phyloP scores from a whole-genome alignment of 1,140 invertebrate species.

The Asobara japonica region DNA sequence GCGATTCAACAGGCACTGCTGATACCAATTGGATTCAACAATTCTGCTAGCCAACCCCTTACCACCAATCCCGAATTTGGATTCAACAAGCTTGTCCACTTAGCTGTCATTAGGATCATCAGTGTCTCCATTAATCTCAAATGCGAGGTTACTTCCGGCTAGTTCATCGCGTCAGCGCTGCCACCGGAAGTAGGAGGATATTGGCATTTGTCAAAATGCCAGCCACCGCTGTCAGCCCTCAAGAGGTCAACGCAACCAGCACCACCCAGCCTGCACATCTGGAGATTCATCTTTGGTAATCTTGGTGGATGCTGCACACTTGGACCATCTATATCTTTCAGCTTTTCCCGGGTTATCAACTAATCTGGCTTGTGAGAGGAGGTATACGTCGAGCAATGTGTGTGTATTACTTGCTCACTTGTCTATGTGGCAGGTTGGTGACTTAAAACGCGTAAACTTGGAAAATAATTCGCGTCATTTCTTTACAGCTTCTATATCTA shows the following conservation, averaged over 20 bases:
- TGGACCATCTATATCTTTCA: constrained; percentile 37
- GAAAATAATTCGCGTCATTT: constrained; percentile 10
- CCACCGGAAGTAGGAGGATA: background rate
- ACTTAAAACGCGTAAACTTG: constrained; percentile 31
- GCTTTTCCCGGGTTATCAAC: background rate
- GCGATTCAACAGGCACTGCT: constrained; percentile 30
- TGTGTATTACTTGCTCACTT: constrained; percentile 25
- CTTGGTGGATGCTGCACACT: no score
- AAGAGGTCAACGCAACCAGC: background rate
- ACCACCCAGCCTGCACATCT: background rate
- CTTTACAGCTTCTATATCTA: background rate
- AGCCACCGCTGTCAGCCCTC: background rate
- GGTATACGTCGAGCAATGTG: constrained; percentile 29
- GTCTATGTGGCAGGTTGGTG: constrained; percentile 43
- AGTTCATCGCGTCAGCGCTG: constrained; percentile 19
- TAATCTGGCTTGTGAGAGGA: background rate
- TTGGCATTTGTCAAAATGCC: constrained; percentile 10
- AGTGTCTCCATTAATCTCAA: background rate
- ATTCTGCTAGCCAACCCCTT: background rate
- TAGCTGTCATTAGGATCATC: constrained; percentile 36
- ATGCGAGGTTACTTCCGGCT: constrained; percentile 37
- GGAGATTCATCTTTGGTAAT: background rate
- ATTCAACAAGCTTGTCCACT: constrained; percentile 16
- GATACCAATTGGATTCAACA: background rate
- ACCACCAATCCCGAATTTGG: constrained; percentile 28